phyloP scores from a whole-genome alignment of 2,888 invertebrate species.

The Aphidoletes aphidimyza region DNA sequence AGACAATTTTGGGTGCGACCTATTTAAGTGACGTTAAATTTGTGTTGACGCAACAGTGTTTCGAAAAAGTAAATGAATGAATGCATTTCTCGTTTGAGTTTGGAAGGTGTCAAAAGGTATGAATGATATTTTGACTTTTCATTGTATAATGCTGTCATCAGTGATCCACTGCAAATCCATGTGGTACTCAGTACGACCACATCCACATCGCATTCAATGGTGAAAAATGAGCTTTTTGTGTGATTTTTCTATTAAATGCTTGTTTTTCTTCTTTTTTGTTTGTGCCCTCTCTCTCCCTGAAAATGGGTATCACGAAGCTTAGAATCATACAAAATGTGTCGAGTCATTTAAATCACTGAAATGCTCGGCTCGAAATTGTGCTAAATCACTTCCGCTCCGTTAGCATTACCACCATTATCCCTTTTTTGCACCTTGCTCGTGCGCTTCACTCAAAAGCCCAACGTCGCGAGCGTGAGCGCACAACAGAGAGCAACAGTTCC shows the following conservation, averaged over 20 bases:
- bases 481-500: neutral
- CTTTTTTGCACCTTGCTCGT: neutral
- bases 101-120: neutral
- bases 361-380: conserved; percentile 6
- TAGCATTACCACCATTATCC: conserved; percentile 53
- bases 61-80: too few species aligned
- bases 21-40: too few species aligned
- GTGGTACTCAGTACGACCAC: neutral
- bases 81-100: neutral
- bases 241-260: conserved; percentile 26
- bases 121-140: conserved; percentile 29
- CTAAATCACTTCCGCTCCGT: conserved; percentile 53
- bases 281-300: neutral
- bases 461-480: neutral
- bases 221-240: neutral
- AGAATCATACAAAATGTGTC: neutral
- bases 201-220: neutral
- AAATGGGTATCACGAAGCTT: conserved; percentile 19
- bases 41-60: too few species aligned
- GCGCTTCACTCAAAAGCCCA: neutral
- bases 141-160: neutral
- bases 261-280: neutral
- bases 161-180: neutral
- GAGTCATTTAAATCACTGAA: conserved; percentile 50
- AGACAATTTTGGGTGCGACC: too few species aligned